Evolutionary conservation across 1,140 invertebrate genomes (phyloP).

Genomic region (Diorhabda carinulata): DNA sequence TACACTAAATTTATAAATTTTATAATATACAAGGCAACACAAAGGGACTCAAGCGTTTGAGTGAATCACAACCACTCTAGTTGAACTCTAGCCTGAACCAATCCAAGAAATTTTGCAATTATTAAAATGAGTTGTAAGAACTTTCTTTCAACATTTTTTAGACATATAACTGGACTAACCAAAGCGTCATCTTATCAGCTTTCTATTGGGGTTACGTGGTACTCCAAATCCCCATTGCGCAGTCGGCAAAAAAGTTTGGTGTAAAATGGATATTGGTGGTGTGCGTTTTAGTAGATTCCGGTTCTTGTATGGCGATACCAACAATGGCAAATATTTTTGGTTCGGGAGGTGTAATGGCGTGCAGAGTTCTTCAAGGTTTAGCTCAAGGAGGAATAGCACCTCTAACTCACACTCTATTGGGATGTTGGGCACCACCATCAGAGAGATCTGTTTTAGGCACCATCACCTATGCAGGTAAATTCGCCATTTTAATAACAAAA

Average conservation of each 20-base stretch:
- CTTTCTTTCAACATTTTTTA: constrained; percentile 15
- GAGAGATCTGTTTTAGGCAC: constrained; percentile 27
- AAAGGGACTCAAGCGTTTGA: no score
- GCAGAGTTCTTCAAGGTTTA: constrained; percentile 29
- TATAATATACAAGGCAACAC: no score
- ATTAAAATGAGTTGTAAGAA: no score
- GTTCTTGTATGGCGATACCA: constrained; percentile 26
- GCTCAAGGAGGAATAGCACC: constrained; percentile 24
- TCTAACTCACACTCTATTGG: constrained; percentile 24
- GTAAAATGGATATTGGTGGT: constrained; percentile 58
- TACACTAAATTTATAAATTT: no score
- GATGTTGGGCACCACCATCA: constrained; percentile 24
- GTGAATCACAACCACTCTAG: no score
- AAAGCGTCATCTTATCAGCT: constrained; percentile 58
- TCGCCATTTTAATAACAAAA: neutral
- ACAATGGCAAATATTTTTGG: constrained; percentile 24
- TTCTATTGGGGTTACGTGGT: constrained; percentile 63
- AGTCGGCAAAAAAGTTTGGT: constrained; percentile 61
- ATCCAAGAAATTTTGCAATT: no score
- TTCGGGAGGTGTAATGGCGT: constrained; percentile 29
- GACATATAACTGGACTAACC: constrained; percentile 48
- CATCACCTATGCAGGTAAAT: constrained; percentile 26
- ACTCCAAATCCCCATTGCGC: constrained; percentile 62
- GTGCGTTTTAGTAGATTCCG: constrained; percentile 23
- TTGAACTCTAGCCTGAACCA: no score